These are phyloP conservation scores for Suillia variegata DNA, from an alignment of 2,888 invertebrate species.

Conservation along the genomic window DNA sequence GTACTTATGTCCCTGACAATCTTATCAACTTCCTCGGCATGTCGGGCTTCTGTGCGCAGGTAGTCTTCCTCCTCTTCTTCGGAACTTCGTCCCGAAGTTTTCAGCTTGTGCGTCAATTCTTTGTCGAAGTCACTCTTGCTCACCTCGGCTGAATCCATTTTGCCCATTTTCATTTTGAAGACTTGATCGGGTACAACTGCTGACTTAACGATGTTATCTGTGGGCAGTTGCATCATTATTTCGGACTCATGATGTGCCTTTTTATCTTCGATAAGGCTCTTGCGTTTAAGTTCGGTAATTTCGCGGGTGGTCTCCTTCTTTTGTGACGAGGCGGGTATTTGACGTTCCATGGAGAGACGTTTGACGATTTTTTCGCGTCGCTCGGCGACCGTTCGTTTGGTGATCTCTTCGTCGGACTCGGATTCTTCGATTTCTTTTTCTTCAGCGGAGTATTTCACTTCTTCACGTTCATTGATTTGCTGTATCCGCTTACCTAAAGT, in stretches of 20 bases:
- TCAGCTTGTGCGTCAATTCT: constrained; percentile 59
- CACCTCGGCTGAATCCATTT: constrained; percentile 56
- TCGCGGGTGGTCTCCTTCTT: constrained; percentile 76
- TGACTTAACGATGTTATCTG: constrained; percentile 60
- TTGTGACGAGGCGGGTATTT: constrained; percentile 74
- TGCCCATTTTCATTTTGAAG: constrained; percentile 60
- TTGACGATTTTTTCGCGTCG: constrained; percentile 77
- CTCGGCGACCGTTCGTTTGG: constrained; percentile 77
- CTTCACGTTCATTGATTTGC: constrained; percentile 66
- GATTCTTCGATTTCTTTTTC: constrained; percentile 74
- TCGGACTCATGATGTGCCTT: constrained; percentile 61
- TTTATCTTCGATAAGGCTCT: constrained; percentile 64
- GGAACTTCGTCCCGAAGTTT: constrained; percentile 53
- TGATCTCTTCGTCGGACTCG: constrained; percentile 68
- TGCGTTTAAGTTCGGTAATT: constrained; percentile 73
- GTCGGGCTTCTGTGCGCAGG: constrained; percentile 19
- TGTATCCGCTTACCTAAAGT: constrained; percentile 56
- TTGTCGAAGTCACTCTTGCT: constrained; percentile 60
- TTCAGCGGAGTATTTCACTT: constrained; percentile 80
- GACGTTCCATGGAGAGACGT: constrained; percentile 72
- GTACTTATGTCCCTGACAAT: constrained; percentile 40
- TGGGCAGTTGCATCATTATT: constrained; percentile 60
- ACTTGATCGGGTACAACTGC: constrained; percentile 57
- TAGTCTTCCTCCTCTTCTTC: constrained; percentile 43
- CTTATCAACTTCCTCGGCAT: constrained; percentile 34